Evolutionary conservation across 2,113 vertebrate genomes (phyloP).

Genomic region (Theristicus caerulescens): DNA sequence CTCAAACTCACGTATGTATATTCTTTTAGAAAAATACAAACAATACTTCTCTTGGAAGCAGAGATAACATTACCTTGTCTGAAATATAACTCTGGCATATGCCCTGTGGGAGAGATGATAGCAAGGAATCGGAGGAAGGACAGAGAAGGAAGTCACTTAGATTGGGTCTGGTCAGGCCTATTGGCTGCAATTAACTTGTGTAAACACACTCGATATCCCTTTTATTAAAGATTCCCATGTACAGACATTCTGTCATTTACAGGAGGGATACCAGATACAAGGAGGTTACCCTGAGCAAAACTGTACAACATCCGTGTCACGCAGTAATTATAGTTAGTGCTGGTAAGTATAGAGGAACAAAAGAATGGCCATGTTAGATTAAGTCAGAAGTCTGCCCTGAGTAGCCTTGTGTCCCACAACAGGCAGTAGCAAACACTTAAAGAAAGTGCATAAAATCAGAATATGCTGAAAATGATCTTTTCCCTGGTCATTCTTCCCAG

Average conservation of each 20-base stretch:
- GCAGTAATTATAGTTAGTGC: neutral
- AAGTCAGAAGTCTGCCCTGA: neutral
- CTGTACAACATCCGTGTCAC: accelerated
- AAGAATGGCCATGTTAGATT: too few species aligned
- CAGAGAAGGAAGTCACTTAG: neutral
- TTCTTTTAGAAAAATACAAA: neutral
- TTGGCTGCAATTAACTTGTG: neutral
- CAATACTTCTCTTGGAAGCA: neutral
- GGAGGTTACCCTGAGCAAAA: neutral
- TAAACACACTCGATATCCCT: neutral
- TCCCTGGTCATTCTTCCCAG: neutral
- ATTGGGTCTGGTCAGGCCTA: neutral
- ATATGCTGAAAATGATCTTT: neutral
- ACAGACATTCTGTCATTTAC: accelerated
- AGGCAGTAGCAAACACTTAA: neutral
- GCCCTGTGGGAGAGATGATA: neutral
- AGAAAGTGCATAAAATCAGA: neutral
- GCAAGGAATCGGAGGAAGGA: neutral
- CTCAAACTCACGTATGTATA: neutral
- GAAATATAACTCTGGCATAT: neutral
- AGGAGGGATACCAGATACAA: neutral
- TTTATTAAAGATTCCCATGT: neutral
- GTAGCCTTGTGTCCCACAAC: neutral
- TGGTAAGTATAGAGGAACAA: neutral
- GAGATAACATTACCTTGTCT: neutral